A percentile compares a stretch with the other conserved stretches of the same genome.
These are phyloP conservation scores for Meandrusa payeni DNA, from an alignment of 2,888 invertebrate genomes.

Conservation along the genomic window DNA sequence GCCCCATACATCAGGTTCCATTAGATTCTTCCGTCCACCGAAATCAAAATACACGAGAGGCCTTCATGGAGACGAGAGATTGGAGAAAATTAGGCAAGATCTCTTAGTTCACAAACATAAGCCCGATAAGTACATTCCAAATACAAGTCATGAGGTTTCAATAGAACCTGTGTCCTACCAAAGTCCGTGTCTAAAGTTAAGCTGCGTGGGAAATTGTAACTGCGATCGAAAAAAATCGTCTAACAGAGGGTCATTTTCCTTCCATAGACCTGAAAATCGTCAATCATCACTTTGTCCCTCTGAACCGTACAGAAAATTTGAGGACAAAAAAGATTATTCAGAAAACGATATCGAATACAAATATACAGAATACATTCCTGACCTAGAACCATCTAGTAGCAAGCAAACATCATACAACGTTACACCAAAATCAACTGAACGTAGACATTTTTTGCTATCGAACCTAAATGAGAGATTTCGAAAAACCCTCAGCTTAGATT, in stretches of 20 bases:
- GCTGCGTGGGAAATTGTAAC: slow-evolving; percentile 64
- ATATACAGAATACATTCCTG: slow-evolving; percentile 71
- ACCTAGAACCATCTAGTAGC: slow-evolving; percentile 65
- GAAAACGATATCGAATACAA: slow-evolving; percentile 75
- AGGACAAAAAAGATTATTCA: slow-evolving; percentile 53
- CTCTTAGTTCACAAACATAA: slow-evolving; percentile 66
- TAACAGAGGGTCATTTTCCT: slow-evolving; percentile 68
- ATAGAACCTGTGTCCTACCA: slow-evolving; percentile 56
- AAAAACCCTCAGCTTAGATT: slow-evolving; percentile 74
- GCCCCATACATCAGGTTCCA: slow-evolving; percentile 60
- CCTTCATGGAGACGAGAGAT: slow-evolving; percentile 66
- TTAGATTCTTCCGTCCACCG: slow-evolving; percentile 68
- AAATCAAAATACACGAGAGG: slow-evolving; percentile 72
- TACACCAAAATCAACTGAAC: slow-evolving; percentile 70
- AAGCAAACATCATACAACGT: slow-evolving; percentile 69
- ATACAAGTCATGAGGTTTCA: slow-evolving; percentile 53
- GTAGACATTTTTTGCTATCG: slow-evolving; percentile 63
- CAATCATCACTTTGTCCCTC: slow-evolving; percentile 53
- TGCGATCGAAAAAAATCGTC: slow-evolving; percentile 64
- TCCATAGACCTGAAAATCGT: slow-evolving; percentile 62
- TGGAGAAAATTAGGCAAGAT: slow-evolving; percentile 72
- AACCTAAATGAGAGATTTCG: slow-evolving; percentile 73
- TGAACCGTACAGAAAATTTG: slow-evolving; percentile 47
- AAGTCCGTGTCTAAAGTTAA: slow-evolving; percentile 53
- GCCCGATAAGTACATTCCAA: slow-evolving; percentile 68